phyloP scores from a whole-genome alignment of 2,888 invertebrate genomes.

The Meteorus cinctellus region DNA sequence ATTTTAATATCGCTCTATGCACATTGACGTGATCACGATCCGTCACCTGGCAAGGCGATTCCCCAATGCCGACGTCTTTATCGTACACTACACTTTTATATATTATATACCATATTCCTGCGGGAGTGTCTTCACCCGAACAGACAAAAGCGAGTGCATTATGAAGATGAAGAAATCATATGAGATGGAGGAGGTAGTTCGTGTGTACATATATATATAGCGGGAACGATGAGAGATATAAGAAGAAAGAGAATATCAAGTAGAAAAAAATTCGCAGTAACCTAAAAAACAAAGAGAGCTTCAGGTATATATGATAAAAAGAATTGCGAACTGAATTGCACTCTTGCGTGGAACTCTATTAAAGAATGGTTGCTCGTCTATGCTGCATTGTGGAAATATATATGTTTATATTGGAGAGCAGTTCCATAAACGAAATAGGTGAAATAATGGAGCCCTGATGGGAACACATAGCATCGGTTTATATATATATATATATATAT shows the following conservation, averaged over 20 bases:
- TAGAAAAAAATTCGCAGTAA: conserved; percentile 31
- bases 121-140: no score
- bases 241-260: conserved; percentile 1
- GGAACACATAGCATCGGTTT: conserved; percentile 19
- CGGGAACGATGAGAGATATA: background rate
- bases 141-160: conserved; percentile 23
- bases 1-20: conserved; percentile 1
- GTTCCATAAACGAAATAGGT: conserved; percentile 40
- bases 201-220: background rate
- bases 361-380: conserved; percentile 7
- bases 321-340: conserved; percentile 34
- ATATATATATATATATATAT: background rate
- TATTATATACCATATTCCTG: background rate
- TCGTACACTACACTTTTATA: background rate
- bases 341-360: conserved; percentile 30
- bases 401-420: background rate
- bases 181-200: conserved; percentile 17
- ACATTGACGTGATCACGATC: background rate
- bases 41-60: background rate
- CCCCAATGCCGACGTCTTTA: conserved; percentile 2
- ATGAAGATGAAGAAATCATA: conserved; percentile 33
- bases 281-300: conserved; percentile 22
- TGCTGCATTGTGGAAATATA: background rate
- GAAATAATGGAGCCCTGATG: conserved; percentile 37
- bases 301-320: background rate